Evolutionary conservation across 2,113 vertebrate species (phyloP).

Genomic region (Hirundichthys speculiger): DNA sequence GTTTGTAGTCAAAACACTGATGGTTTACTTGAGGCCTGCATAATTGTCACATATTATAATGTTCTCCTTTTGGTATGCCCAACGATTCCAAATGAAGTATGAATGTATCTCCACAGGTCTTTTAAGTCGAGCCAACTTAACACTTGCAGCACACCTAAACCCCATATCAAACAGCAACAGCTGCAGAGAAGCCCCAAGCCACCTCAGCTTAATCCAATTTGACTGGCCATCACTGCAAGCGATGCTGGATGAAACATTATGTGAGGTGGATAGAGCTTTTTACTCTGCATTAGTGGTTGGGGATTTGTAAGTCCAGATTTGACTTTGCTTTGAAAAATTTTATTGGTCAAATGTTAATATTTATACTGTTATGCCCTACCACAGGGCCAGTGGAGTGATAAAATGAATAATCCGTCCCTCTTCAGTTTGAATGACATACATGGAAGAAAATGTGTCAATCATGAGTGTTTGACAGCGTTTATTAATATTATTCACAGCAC

Average conservation of each 20-base stretch:
- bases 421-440: constrained; percentile 6
- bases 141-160: constrained; percentile 81
- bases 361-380: constrained; percentile 24
- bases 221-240: constrained; percentile 82
- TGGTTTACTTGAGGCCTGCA: constrained; percentile 11
- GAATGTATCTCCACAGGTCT: constrained; percentile 72
- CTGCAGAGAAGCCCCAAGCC: constrained; percentile 80
- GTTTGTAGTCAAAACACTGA: neutral
- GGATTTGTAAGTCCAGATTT: constrained; percentile 72
- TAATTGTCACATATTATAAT: constrained; percentile 41
- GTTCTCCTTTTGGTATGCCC: constrained; percentile 54
- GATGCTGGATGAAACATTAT: constrained; percentile 78
- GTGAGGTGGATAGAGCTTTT: constrained; percentile 77
- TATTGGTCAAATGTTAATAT: constrained; percentile 58
- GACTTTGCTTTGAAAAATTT: constrained; percentile 55
- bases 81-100: constrained; percentile 71
- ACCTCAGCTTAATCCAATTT: constrained; percentile 84
- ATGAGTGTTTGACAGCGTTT: constrained; percentile 1
- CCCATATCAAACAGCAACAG: constrained; percentile 83
- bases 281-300: constrained; percentile 70
- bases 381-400: constrained; percentile 22
- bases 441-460: constrained; percentile 7
- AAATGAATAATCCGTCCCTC: constrained; percentile 22
- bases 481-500: neutral
- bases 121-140: constrained; percentile 80